phyloP scores from a whole-genome alignment of 2,797 vertebrate species.

The Serranus cabrilla region DNA sequence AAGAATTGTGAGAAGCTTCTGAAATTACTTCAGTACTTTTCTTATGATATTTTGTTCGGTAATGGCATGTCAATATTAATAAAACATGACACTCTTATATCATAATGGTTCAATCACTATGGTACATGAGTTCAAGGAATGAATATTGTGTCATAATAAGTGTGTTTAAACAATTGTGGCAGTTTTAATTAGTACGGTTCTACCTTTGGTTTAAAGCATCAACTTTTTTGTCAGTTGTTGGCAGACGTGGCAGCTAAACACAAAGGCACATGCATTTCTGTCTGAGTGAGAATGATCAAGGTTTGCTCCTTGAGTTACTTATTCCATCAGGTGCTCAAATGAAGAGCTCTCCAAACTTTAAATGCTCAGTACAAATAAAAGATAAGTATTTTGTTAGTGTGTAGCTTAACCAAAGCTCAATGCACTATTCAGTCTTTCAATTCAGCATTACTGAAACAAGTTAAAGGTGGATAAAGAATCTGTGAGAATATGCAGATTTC shows the following conservation, averaged over 20 bases:
- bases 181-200: neutral
- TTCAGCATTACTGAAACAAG: neutral
- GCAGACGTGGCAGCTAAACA: neutral
- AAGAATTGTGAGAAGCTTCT: conserved; percentile 28
- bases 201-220: neutral
- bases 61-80: neutral
- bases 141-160: neutral
- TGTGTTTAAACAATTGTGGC: neutral
- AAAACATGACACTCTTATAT: neutral
- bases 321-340: neutral
- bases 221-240: neutral
- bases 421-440: neutral
- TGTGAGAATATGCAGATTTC: neutral
- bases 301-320: neutral
- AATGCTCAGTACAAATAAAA: neutral
- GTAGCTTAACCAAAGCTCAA: neutral
- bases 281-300: neutral
- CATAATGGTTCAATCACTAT: too few relatives aligned
- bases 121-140: too few relatives aligned
- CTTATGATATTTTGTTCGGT: neutral
- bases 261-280: neutral
- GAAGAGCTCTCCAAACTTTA: neutral
- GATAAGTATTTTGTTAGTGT: neutral
- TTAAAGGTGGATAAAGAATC: neutral
- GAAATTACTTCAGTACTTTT: conserved; percentile 1